Conservation (phyloP, 1,140 invertebrate species). For the Scaptomyza graminum region DNA sequence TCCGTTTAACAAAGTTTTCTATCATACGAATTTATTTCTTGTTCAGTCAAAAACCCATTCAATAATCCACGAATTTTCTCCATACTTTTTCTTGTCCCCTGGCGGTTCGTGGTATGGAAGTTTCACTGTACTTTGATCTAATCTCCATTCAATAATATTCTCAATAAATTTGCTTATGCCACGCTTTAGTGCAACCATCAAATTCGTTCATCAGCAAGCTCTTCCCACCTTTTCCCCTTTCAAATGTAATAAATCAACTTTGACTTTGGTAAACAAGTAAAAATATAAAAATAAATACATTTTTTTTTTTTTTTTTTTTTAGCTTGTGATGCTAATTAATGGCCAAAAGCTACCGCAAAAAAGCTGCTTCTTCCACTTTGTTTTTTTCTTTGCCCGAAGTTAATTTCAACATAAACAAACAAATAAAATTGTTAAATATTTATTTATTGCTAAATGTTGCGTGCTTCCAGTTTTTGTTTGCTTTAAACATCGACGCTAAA, state of each 20-base stretch:
- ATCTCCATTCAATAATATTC: no score
- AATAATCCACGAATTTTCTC: no score
- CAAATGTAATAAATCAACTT: constrained; percentile 7
- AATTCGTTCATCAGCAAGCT: no score
- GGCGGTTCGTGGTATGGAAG: no score
- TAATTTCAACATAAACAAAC: constrained; percentile 45
- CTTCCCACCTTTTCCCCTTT: background rate
- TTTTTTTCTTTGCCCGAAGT: constrained; percentile 21
- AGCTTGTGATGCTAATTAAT: constrained; percentile 32
- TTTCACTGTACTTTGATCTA: no score
- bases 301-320: constrained; percentile 13
- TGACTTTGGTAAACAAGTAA: background rate
- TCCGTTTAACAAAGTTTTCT: no score
- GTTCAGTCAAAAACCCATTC: no score
- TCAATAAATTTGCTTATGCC: background rate
- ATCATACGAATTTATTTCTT: no score
- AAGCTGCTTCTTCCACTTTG: background rate
- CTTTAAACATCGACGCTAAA: constrained; percentile 7
- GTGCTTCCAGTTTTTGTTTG: constrained; percentile 23
- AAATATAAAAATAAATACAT: constrained; percentile 24
- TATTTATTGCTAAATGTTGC: background rate
- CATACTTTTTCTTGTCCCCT: no score
- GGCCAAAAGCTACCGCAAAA: constrained; percentile 12
- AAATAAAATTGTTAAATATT: constrained; percentile 42
- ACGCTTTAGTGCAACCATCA: no score